phyloP scores from a whole-genome alignment of 2,888 invertebrate genomes.

The Athalia cordata region DNA sequence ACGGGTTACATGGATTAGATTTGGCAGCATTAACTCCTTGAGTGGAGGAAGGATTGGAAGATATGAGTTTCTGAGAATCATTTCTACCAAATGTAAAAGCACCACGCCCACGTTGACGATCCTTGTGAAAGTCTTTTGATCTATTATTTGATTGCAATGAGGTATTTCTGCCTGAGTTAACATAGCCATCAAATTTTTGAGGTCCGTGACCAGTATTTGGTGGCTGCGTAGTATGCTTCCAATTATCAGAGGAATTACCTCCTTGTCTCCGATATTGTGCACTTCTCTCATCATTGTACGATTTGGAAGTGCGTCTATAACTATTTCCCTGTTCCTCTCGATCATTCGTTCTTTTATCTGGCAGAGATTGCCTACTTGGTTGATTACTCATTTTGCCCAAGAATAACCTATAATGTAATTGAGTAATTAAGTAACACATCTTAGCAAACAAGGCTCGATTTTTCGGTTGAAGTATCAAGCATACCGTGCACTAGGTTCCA shows the following conservation, averaged over 20 bases:
- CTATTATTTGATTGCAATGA: neutral
- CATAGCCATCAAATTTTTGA: neutral
- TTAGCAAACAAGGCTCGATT: no score
- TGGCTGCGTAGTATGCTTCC: neutral
- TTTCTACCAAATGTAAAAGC: neutral
- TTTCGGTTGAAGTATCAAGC: neutral
- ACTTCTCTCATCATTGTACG: neutral
- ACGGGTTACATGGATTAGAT: neutral
- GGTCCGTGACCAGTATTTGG: neutral
- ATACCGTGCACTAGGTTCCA: neutral
- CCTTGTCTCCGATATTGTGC: neutral
- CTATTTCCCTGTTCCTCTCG: no score
- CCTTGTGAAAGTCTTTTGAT: neutral
- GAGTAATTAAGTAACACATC: neutral
- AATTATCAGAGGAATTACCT: neutral
- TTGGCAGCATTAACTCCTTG: neutral
- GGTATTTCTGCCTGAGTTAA: neutral
- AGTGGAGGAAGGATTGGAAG: no score
- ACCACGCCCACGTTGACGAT: neutral
- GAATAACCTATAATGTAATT: conserved; percentile 23
- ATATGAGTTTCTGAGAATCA: no score
- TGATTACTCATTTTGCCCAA: neutral
- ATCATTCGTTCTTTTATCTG: no score
- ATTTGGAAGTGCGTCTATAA: neutral
- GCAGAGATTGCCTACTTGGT: neutral